Percentiles rank a stretch among this genome's conserved stretches.
These are phyloP conservation scores for Melanotaenia duboulayi DNA, from an alignment of 2,113 vertebrate species.

Conservation along the genomic window DNA sequence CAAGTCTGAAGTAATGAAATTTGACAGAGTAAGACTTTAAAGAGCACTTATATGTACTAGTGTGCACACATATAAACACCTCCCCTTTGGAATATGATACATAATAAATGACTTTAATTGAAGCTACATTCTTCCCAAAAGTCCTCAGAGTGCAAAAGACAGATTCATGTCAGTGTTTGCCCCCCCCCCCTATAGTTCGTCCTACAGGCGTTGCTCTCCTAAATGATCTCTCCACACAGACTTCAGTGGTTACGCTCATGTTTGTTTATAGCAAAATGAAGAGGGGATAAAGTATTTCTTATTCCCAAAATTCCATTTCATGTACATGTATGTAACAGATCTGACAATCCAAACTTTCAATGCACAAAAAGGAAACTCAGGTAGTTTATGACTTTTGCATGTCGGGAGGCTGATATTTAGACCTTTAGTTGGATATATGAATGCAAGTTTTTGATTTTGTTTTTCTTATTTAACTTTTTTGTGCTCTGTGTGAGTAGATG, in stretches of 20 bases:
- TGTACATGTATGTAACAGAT: too few relatives aligned
- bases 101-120: conserved; percentile 30
- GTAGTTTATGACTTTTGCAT: too few relatives aligned
- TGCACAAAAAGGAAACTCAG: conserved; percentile 34
- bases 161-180: conserved; percentile 13
- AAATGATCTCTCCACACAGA: conserved; percentile 8
- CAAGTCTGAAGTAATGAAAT: conserved; percentile 23
- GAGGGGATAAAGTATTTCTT: conserved; percentile 9
- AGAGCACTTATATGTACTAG: conserved; percentile 14
- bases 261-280: conserved; percentile 10
- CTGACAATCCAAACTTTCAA: conserved; percentile 10
- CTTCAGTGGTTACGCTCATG: conserved; percentile 38
- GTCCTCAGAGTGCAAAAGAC: conserved; percentile 20
- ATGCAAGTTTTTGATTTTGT: neutral
- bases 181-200: neutral
- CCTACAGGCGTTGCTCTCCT: conserved; percentile 3
- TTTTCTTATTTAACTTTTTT: conserved; percentile 3
- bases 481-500: neutral
- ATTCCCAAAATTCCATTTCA: too few relatives aligned
- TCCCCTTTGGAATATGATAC: conserved; percentile 60
- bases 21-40: conserved; percentile 7
- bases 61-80: neutral
- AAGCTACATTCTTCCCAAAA: conserved; percentile 40
- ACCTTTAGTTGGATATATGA: conserved; percentile 11
- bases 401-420: too few relatives aligned